phyloP scores from a whole-genome alignment of 2,113 vertebrate genomes.

The Balaeniceps rex region DNA sequence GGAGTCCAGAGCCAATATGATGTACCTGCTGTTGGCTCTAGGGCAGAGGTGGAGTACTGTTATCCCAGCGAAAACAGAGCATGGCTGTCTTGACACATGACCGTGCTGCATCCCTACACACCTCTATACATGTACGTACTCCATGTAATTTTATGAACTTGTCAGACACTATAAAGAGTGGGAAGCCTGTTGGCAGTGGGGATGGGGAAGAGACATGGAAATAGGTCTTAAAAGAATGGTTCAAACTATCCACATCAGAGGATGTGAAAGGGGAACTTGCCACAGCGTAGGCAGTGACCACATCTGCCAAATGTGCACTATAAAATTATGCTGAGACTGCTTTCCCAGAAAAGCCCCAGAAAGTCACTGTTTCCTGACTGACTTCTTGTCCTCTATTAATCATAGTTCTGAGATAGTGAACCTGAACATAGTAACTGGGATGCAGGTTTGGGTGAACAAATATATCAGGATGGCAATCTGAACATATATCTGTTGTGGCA shows the following conservation, averaged over 20 bases:
- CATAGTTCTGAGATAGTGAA: not conserved
- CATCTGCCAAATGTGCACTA: not conserved
- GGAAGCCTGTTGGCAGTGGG: not conserved
- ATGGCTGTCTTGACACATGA: not conserved
- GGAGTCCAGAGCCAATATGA: not conserved
- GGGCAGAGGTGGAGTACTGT: not conserved
- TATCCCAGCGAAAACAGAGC: not conserved
- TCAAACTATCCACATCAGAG: not conserved
- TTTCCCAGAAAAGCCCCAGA: not conserved
- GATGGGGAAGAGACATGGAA: not conserved
- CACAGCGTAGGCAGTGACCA: not conserved
- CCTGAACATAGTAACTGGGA: not conserved
- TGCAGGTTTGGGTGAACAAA: not conserved
- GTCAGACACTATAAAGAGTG: not conserved
- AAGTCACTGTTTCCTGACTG: not conserved
- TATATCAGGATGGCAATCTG: not conserved
- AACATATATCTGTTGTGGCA: not conserved
- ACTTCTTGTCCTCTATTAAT: not conserved
- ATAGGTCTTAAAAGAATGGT: not conserved
- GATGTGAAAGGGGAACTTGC: constrained; percentile 19
- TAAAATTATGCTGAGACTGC: not conserved
- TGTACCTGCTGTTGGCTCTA: not conserved
- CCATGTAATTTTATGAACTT: not conserved
- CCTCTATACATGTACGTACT: rapidly evolving
- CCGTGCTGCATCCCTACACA: not conserved